A percentile compares a stretch with the other conserved stretches of the same genome.
Conservation (phyloP, 2,113 vertebrate species). For the Lathamus discolor region DNA sequence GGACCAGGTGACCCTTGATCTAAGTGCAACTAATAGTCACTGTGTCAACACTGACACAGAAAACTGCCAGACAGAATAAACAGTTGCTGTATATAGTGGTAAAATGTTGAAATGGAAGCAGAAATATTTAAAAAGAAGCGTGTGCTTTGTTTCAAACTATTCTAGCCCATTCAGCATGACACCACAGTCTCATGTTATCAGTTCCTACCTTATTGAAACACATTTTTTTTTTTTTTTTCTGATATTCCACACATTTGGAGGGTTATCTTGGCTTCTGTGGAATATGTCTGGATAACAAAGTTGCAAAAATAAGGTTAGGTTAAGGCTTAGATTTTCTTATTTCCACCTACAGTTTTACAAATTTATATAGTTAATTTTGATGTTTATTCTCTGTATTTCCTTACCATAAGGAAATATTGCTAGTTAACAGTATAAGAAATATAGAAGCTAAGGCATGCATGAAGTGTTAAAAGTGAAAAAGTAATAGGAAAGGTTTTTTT, state of each 20-base stretch:
- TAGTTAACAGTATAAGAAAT: background rate
- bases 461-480: background rate
- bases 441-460: no score
- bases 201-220: background rate
- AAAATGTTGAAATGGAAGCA: background rate
- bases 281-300: background rate
- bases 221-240: background rate
- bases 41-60: background rate
- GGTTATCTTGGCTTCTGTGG: background rate
- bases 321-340: background rate
- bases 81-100: background rate
- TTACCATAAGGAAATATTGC: background rate
- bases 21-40: background rate
- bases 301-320: background rate
- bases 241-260: background rate
- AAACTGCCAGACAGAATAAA: background rate
- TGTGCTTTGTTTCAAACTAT: background rate
- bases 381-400: background rate
- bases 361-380: background rate
- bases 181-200: background rate
- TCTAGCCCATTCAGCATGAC: background rate
- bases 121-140: background rate
- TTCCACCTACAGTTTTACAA: background rate
- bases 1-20: background rate
- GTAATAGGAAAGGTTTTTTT: background rate